These are phyloP conservation scores for Aculops lycopersici DNA, from an alignment of 1,140 invertebrate genomes.

Conservation along the genomic window DNA sequence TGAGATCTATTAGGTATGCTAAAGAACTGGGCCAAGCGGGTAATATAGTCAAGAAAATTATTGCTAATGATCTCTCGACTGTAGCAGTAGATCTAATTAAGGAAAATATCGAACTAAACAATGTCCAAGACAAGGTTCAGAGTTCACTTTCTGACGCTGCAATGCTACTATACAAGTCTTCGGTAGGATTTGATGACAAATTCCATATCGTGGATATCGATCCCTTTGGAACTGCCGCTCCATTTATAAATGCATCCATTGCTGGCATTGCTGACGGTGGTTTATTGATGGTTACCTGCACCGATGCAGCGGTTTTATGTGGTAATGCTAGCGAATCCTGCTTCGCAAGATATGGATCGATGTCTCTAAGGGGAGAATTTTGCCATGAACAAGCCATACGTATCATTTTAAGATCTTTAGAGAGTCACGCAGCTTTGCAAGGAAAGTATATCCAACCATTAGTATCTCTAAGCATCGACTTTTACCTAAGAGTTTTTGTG, in stretches of 20 bases:
- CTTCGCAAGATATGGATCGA: conserved; percentile 65
- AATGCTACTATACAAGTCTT: conserved; percentile 21
- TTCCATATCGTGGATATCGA: conserved; percentile 82
- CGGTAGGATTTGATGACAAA: conserved; percentile 25
- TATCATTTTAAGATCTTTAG: conserved; percentile 61
- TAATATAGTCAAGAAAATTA: conserved; percentile 21
- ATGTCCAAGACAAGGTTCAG: conserved; percentile 33
- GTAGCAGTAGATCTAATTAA: conserved; percentile 54
- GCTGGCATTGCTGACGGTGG: conserved; percentile 20
- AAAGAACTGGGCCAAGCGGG: conserved; percentile 29
- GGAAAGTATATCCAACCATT: conserved; percentile 67
- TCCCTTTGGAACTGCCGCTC: conserved; percentile 77
- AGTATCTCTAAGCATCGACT: conserved; percentile 69
- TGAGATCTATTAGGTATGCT: conserved; percentile 79
- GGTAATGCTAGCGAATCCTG: conserved; percentile 82
- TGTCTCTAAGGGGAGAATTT: conserved; percentile 46
- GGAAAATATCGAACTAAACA: conserved; percentile 43
- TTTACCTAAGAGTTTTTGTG: conserved; percentile 85
- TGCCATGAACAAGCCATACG: conserved; percentile 89
- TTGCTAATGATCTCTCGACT: conserved; percentile 75
- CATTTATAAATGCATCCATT: conserved; percentile 69
- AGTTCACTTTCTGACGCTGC: conserved; percentile 44
- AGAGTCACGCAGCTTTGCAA: conserved; percentile 62
- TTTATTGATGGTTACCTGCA: conserved; percentile 67
- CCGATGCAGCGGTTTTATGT: conserved; percentile 83